Evolutionary conservation across 1,140 invertebrate genomes (phyloP), one percentile per base, ranked within the genome.

Genomic region (Bombus huntii): DNA sequence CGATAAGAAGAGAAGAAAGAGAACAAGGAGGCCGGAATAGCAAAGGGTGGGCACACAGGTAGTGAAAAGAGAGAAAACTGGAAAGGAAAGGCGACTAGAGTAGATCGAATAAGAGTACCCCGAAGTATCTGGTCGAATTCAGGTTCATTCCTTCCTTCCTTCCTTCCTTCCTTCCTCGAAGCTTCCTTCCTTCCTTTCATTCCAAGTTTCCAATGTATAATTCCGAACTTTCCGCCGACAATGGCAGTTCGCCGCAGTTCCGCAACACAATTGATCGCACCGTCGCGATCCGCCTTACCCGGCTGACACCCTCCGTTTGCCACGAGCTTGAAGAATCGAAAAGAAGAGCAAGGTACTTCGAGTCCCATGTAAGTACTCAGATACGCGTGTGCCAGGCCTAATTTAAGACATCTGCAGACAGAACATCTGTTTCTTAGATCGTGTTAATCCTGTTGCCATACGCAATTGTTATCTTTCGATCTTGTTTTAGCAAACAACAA

Each of bases 131-230:
- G 88, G 87, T 82, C 87, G 87, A 89, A 89, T 85, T 85, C 59
- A 78, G 83, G 72, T 65, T 72, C 74, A 31, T 73, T 75, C 72
- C 76, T 71, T 81, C 47, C 59, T 62, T 65, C 37, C 68, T 74
- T 65, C 28, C 78, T 71, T 71, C 37, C 68, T 73, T 57, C 62
- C 34, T 42, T 70, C 53, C 47, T 47, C 75, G 84, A 81, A 47
- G 47, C 39, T 80, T 76, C 68, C 78, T 71, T 73, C 57, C 83
- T 62, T 72, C 70, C 65, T 39, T 73, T 72, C 86, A 81, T 86
- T 83, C 89, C 92, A 92, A 93, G 89, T 93, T 94, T 93, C 92
- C 92, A 93, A 93, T 94, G 92, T 94, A 93, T 94, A 94, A 93
- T 94, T 94, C 92, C 92, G 90, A 92, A 93, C 91, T 93, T 93